These are phyloP conservation scores for Drosophila nigritarsus DNA, from an alignment of 2,888 invertebrate genomes.

Conservation along the genomic window DNA sequence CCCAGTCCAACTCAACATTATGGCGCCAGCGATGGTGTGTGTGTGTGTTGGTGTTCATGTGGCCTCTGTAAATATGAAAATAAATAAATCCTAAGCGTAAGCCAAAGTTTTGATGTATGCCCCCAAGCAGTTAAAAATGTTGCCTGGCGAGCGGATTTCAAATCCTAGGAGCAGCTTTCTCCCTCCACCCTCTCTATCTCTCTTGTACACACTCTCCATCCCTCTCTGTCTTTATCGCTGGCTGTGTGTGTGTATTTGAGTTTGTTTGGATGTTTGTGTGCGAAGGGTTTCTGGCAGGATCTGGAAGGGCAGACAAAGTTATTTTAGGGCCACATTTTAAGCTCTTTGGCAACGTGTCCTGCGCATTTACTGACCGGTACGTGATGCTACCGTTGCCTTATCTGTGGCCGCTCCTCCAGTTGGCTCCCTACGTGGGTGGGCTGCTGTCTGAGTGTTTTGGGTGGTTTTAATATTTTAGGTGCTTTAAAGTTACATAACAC, in stretches of 20 bases:
- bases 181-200: not conserved
- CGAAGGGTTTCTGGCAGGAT: constrained; percentile 38
- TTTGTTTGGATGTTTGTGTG: constrained; percentile 38
- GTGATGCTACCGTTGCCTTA: constrained; percentile 65
- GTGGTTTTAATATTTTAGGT: constrained; percentile 80
- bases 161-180: constrained; percentile 66
- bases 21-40: constrained; percentile 24
- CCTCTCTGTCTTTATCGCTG: not conserved
- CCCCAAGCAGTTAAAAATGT: constrained; percentile 79
- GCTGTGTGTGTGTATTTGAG: constrained; percentile 22
- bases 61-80: constrained; percentile 80
- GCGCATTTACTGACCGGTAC: constrained; percentile 64
- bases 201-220: not conserved
- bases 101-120: constrained; percentile 82
- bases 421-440: constrained; percentile 41
- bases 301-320: constrained; percentile 70
- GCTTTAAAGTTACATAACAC: constrained; percentile 75
- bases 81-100: constrained; percentile 81
- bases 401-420: constrained; percentile 64
- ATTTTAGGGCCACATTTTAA: constrained; percentile 80
- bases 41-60: constrained; percentile 40
- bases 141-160: constrained; percentile 63
- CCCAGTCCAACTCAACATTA: constrained; percentile 54
- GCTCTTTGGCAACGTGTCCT: constrained; percentile 78
- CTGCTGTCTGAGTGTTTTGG: constrained; percentile 45